phyloP scores from a whole-genome alignment of 2,113 vertebrate species.

The Myrmophylax atrothorax region DNA sequence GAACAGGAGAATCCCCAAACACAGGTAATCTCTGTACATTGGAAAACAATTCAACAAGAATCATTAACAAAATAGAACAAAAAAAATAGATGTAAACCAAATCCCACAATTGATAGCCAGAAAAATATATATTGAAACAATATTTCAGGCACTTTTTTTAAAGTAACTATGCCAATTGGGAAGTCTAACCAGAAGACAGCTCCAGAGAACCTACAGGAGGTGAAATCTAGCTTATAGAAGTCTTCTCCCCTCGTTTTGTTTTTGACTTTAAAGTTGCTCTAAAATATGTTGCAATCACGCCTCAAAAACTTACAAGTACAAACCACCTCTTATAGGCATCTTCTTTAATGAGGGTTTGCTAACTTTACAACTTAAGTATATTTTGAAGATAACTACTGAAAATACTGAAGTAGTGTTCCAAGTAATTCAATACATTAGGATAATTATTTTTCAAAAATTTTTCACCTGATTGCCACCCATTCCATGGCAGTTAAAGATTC shows the following conservation, averaged over 20 bases:
- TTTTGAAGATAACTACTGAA: neutral
- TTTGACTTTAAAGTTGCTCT: neutral
- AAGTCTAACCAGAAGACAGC: neutral
- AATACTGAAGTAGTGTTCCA: neutral
- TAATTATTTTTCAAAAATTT: neutral
- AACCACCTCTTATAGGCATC: neutral
- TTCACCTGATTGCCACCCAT: conserved; percentile 99
- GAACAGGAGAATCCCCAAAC: neutral
- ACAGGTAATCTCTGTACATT: neutral
- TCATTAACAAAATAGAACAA: neutral
- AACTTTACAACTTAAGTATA: neutral
- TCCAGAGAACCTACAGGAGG: neutral
- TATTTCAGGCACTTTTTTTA: neutral
- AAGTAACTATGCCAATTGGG: neutral
- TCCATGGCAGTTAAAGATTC: conserved; percentile 99
- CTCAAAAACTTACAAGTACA: neutral
- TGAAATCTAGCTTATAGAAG: neutral
- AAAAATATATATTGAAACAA: neutral
- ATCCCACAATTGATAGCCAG: neutral
- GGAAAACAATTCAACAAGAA: neutral
- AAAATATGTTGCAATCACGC: neutral
- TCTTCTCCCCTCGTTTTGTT: neutral
- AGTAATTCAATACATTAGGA: neutral
- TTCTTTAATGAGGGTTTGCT: neutral
- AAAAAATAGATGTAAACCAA: neutral